Evolutionary conservation across 2,113 vertebrate genomes (phyloP), one percentile per base, ranked within the genome.

Genomic region (Merops nubicus): DNA sequence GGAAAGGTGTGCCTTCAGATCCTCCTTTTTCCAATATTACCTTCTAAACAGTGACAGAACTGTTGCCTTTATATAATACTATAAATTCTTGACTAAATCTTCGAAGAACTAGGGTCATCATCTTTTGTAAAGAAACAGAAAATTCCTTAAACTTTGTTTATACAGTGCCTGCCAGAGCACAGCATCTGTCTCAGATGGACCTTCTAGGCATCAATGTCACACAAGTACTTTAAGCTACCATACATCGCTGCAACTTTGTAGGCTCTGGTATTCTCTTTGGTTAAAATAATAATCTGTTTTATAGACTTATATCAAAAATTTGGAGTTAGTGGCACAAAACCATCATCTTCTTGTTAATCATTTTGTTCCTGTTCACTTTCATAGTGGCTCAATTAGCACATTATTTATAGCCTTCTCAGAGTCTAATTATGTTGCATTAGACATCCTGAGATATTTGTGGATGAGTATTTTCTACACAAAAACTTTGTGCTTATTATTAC

Each of bases 381-480:
- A 43, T 9, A 62, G 29, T 65, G 15, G 17, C 17, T 95, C 45
- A 88, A 64, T 69, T 80, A 64, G 31, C 9, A 22, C 2, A 0
- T 28, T 76, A 88, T 79, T 93, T 85, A 69, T 53, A 88, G 54
- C 11, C 28, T 70, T 76, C 94, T 62, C 63, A 74, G 47, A 88
- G 25, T 73, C 38, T 80, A 76, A 64, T 81, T 94, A 74, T 26
- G 54, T 40, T 29, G 57, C 29, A 19, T 59, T 57, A 84, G 20
- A 82, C 36, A 96, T 22, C 72, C 59, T 31, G 40, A 94, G 67
- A 26, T 85, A 92, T 84, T 84, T 94, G 34, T 57, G 45, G 63
- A 50, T 43, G 42, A 47, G 15, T 75, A 43, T 31, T 87, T 96
- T 86, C 60, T 93, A 68, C 80, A 90, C 42, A 94, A 87, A 91